Base-by-base conservation (phyloP, 2,888 invertebrate species). In the Asteroscopus sphinx region DNA sequence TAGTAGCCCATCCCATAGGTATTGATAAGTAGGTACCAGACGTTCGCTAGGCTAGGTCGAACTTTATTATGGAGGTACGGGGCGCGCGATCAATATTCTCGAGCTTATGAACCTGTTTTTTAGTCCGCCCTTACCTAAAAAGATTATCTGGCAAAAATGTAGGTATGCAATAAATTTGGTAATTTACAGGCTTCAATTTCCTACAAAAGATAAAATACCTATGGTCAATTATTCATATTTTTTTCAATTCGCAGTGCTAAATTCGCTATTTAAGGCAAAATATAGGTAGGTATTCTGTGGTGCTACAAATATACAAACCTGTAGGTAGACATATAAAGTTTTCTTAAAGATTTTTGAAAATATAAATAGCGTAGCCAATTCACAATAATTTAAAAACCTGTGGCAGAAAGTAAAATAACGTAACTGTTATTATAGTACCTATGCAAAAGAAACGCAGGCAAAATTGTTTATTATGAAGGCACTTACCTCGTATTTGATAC, bases 401-500 rank as follows among this genome's bases (percentile, higher is more conserved):
- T 5, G 21, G 17, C 11, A 46, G 16, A 40, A 16, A 8, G n/a
- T 42, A 3, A 37, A n/a, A n/a, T n/a, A n/a, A n/a, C n/a, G n/a
- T n/a, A 13, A 25, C 12, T 13, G 13, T 11, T 15, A 8, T 15
- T 21, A 32, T 30, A 25, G n/a, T 17, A 13, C n/a, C n/a, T n/a
- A n/a, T 0, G 26, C 0, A 11, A 7, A 13, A 37, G 3, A 32
- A 12, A 59, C 66, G 87, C 86, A 59, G 69, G 72, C 75, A 53
- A 48, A 55, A 59, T 25, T 47, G 33, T 28, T 12, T 58, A 54
- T 42, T 9, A 40, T 58, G 45, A 28, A 39, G 42, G 12, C 57
- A 86, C 96, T 96, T 94, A 98, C 98, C 98, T 98, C 98, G 94
- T 98, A 99, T 95, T 97, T 98, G 89, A 98, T 95, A 87, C 97